Base-by-base conservation (phyloP, 2,113 vertebrate genomes). In the Strix aluco region DNA sequence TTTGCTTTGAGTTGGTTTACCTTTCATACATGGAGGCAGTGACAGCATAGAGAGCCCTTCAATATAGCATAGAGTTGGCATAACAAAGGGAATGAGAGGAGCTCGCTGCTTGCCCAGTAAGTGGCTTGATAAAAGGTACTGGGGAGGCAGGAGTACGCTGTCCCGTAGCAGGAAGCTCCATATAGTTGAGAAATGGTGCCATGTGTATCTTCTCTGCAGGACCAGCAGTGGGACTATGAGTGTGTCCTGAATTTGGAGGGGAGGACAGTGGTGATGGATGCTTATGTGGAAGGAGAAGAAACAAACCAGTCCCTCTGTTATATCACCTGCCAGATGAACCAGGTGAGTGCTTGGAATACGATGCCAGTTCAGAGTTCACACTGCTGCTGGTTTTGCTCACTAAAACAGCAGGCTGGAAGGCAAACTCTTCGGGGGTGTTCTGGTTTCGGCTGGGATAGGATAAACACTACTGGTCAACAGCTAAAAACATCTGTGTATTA, bases 241-340 rank as follows among this genome's bases (percentile, higher is more conserved):
- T 99, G 99, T 94, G 99, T 99, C 84, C 89, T 99, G 96, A 98
- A 98, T 72, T 98, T 99, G 63, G 99, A 99, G 84, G 99, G 99
- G 8, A 98, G 94, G 16, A 98, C 98, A n/a, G 98, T 99, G 94
- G 98, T 98, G n/a, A 98, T 99, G 61, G 98, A 98, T 8, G 99
- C 99, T 47, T 98, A 97, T 47, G 98, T 99, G 18, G 98, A 99
- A 96, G 95, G 96, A 80, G 98, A 99, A 34, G 98, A 98, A 54
- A 97, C 95, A 62, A 98, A 99, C n/a, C 98, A 97, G 19, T 98
- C 98, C 2, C 94, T 95, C 81, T 99, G 98, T 92, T 98, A 98
- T 19, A 98, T 99, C 97, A 99, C 98, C 5, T 99, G 99, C 94
- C 99, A 98, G 71, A 97, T 98, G 18, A 98, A 99, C 93, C 98